Evolutionary conservation across 2,888 invertebrate genomes (phyloP), one percentile per base, ranked within the genome.

Genomic region (Exocentrus adspersus): DNA sequence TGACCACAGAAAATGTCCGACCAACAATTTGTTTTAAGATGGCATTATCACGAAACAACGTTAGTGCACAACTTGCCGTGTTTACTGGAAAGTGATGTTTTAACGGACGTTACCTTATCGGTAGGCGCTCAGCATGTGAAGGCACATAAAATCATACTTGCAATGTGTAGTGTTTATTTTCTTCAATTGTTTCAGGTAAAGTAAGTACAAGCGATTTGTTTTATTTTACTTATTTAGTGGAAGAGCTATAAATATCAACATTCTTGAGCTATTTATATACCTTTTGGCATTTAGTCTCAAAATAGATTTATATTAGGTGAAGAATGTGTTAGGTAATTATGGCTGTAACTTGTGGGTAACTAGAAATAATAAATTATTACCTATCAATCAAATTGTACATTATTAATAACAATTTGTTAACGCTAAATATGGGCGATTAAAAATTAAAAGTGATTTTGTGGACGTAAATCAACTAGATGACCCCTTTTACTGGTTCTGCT

Each of bases 131-230:
- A 92, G 65, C 90, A 90, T n/a, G 85, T 95, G 71, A 90, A 90
- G 75, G 95, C 95, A 1, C 95, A 95, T 82, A 88, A 90, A 76
- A 88, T 95, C 54, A 92, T 95, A 53, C 85, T 95, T 60, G 95
- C 95, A 20, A 93, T 94, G 68, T 95, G 95, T 84, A 95, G 95
- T 83, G 90, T 91, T 72, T 95, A 95, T 84, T 95, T 95, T 82
- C 90, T 93, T 75, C 93, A 94, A 77, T 85, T 95, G 67, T 94
- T 95, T 84, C 91, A 91, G 89, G 92, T 91, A 82, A 73, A 73
- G 82, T 54, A 81, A 83, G 17, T 52, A 59, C 54, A 21, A 12
- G 82, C 81, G 80, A 69, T 83, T 54, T 10, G 14, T 28, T 16
- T 54, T 21, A 14, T 42, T 42, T 54, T 54, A 43, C 54, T 54